These are phyloP conservation scores for Microctenopoma lineatum DNA, from an alignment of 2,797 vertebrate species.

Conservation along the genomic window DNA sequence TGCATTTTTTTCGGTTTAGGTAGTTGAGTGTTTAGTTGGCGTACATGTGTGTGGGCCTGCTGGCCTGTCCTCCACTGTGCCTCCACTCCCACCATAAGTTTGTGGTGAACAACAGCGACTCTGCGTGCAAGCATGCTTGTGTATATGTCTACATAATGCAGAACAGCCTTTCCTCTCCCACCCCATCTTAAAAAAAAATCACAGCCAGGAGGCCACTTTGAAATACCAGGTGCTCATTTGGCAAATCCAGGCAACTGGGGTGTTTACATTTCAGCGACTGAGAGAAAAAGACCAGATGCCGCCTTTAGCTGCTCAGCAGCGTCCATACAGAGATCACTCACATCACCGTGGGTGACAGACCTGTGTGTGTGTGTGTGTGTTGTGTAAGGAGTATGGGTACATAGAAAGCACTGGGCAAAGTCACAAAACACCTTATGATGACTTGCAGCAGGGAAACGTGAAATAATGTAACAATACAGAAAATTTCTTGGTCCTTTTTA, in stretches of 20 bases:
- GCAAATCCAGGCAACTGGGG: constrained; percentile 80
- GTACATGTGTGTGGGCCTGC: constrained; percentile 55
- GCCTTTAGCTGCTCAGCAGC: constrained; percentile 70
- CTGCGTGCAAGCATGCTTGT: constrained; percentile 57
- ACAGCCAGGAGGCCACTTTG: constrained; percentile 80
- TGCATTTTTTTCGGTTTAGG: constrained; percentile 27
- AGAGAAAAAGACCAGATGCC: constrained; percentile 84
- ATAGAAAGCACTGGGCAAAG: constrained; percentile 61
- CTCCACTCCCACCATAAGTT: constrained; percentile 48
- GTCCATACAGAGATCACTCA: constrained; percentile 78
- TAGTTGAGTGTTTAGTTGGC: constrained; percentile 40
- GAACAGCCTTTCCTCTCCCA: constrained; percentile 71
- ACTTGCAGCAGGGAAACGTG: constrained; percentile 53
- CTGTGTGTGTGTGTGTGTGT: constrained; percentile 48
- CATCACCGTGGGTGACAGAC: constrained; percentile 75
- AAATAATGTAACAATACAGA: constrained; percentile 63
- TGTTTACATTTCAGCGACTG: constrained; percentile 84
- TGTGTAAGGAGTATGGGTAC: constrained; percentile 24
- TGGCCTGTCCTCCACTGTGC: constrained; percentile 53
- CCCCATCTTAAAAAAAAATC: constrained; percentile 63
- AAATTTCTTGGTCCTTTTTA: constrained; percentile 52
- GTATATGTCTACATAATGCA: constrained; percentile 72
- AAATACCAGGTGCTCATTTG: constrained; percentile 84
- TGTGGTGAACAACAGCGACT: constrained; percentile 50
- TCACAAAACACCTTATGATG: constrained; percentile 72